Evolutionary conservation across 2,888 invertebrate genomes (phyloP).

Genomic region (Aporophyla nigra): DNA sequence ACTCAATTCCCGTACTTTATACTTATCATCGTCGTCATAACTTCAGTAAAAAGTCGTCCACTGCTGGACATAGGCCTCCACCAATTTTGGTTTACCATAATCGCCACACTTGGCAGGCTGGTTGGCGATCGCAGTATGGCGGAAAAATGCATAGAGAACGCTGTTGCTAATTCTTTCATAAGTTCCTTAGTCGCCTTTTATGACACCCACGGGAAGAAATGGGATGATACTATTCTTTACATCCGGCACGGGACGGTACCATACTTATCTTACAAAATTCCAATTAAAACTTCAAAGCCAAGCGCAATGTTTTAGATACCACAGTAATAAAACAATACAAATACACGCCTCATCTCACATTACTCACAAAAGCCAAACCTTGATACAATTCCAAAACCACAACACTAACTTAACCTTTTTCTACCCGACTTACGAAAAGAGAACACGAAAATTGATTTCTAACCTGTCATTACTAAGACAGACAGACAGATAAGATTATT

Average conservation of each 20-base stretch:
- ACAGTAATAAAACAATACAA: conserved; percentile 19
- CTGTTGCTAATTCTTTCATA: too few species aligned
- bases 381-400: conserved; percentile 15
- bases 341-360: conserved; percentile 13
- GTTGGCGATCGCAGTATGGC: too few species aligned
- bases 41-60: too few species aligned
- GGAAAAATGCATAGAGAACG: too few species aligned
- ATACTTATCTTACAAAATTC: not conserved
- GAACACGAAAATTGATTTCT: conserved; percentile 38
- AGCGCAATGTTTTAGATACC: not conserved
- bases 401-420: conserved; percentile 20
- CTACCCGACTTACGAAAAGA: conserved; percentile 30
- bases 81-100: too few species aligned
- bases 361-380: conserved; percentile 19
- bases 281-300: not conserved
- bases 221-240: too few species aligned
- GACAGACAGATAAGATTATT: conserved; percentile 30
- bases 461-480: conserved; percentile 56
- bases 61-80: too few species aligned
- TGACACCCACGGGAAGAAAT: too few species aligned
- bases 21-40: too few species aligned
- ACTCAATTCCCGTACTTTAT: not conserved
- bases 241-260: too few species aligned
- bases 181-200: too few species aligned
- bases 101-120: too few species aligned